Evolutionary conservation across 1,140 invertebrate species (phyloP), one percentile per base, ranked within the genome.

Genomic region (Aricia agestis): DNA sequence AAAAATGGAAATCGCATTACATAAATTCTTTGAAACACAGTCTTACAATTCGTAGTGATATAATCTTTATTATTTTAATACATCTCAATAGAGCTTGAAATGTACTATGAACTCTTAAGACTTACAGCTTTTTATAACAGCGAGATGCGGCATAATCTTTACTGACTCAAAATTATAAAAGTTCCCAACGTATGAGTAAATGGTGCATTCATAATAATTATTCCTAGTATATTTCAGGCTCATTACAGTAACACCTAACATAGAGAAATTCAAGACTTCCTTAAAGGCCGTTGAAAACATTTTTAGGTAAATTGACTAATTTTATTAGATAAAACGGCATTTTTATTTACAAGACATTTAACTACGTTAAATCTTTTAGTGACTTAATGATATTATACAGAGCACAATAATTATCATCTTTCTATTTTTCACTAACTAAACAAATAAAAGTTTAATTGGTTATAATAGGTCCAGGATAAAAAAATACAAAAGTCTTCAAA

Each of bases 271-370:
- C 2, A 59, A 59, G 58, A 59, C n/a, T 59, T 59, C 6, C n/a
- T 17, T 59, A 59, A 59, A 59, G 58, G 58, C 58, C 58, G 58
- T 59, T 58, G 18, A 59, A 59, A 25, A 25, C 3, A 59, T 18
- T 17, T 17, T 25, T 59, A 59, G 6, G 7, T 9, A 59, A 59
- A 59, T 59, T 18, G 58, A 59, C 18, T 25, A 19, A 63, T 63
- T 52, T 1, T 52, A 52, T 11, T 52, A 52, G 45, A 15, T 52
- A 52, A 52, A 52, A 9, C 45, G 45, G 45, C 45, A 52, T 15
- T 63, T 59, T 63, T 63, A 63, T 63, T 1, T 63, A 63, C 59
- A 59, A 59, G 7, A 59, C 58, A 63, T 31, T 63, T 63, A 11
- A 19, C 58, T 63, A 19, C 6, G 18, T 52, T 52, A 52, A 52